Percentiles rank a stretch among this genome's conserved stretches.
Evolutionary conservation across 53 echinoderm and acorn worm species (phyloP).

Genomic region (Henricia sp.): DNA sequence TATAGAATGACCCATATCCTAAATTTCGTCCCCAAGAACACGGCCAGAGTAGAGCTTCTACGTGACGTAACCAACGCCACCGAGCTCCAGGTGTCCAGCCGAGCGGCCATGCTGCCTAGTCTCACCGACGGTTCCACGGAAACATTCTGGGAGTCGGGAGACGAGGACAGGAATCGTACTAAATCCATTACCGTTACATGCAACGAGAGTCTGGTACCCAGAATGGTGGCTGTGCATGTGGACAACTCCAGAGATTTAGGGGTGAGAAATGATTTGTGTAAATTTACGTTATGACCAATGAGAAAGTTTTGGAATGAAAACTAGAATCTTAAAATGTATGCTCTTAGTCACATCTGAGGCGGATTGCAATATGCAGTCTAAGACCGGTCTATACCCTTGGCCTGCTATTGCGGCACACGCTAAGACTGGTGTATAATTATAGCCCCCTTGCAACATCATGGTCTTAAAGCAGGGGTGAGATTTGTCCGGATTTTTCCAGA

Average conservation of each 20-base stretch:
- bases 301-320: not conserved
- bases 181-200: constrained; percentile 86
- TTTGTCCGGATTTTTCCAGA: no score
- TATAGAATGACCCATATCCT: no score
- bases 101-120: constrained; percentile 90
- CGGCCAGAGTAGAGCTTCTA: constrained; percentile 78
- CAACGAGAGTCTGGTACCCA: constrained; percentile 70
- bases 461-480: no score
- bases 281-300: not conserved
- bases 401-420: no score
- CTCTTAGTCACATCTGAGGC: no score
- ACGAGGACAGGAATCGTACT: constrained; percentile 94
- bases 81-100: constrained; percentile 90
- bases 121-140: constrained; percentile 94
- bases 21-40: constrained; percentile 67
- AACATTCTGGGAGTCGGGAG: constrained; percentile 99
- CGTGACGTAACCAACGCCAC: constrained; percentile 83
- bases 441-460: no score
- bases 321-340: no score
- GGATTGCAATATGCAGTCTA: no score
- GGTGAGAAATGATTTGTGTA: constrained; percentile 71
- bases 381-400: no score
- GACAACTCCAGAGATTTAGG: constrained; percentile 97
- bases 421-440: no score
- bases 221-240: constrained; percentile 86